phyloP scores from a whole-genome alignment of 2,113 vertebrate genomes.

The Aegithalos caudatus region DNA sequence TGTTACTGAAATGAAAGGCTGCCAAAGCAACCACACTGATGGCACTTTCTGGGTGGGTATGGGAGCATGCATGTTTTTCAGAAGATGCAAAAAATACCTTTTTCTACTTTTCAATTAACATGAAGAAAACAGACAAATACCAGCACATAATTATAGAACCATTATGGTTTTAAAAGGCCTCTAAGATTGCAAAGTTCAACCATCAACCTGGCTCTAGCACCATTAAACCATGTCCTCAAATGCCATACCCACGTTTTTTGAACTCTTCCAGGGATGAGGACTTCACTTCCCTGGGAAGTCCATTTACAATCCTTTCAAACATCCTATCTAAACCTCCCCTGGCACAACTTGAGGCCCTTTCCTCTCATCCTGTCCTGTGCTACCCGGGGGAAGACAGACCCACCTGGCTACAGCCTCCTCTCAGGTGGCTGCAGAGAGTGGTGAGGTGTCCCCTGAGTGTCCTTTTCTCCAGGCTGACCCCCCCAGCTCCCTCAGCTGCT shows the following conservation, averaged over 20 bases:
- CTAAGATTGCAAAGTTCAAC: neutral
- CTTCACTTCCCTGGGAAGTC: neutral
- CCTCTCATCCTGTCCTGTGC: neutral
- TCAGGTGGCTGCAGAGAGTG: accelerated
- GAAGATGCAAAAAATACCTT: neutral
- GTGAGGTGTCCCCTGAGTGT: neutral
- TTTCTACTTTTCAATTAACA: neutral
- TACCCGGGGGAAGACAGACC: neutral
- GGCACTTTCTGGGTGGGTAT: neutral
- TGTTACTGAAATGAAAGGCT: neutral
- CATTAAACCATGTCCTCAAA: neutral
- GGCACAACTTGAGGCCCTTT: neutral
- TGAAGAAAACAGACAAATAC: neutral
- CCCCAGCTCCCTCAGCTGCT: neutral
- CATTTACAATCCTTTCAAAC: neutral
- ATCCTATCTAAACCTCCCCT: neutral
- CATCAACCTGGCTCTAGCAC: neutral
- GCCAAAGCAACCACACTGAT: neutral
- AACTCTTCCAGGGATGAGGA: neutral
- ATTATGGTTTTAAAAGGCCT: neutral
- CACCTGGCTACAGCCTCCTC: neutral
- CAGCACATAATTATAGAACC: neutral
- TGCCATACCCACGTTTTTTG: neutral
- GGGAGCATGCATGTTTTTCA: neutral
- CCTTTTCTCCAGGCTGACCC: neutral